Evolutionary conservation across 2,113 vertebrate genomes (phyloP).

Genomic region (Nothoprocta perdicaria): DNA sequence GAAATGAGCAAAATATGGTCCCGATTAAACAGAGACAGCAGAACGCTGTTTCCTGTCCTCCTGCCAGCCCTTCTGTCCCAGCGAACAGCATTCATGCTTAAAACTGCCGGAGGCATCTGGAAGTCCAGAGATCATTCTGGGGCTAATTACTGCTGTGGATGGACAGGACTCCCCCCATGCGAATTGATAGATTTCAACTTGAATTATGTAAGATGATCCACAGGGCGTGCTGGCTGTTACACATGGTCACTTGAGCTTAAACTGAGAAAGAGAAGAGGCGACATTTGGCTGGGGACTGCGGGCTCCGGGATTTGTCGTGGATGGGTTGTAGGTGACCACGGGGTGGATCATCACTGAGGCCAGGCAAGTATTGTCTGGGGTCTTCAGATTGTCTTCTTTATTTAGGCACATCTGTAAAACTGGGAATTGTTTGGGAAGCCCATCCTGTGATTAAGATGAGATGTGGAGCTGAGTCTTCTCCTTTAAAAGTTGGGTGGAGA

Average conservation of each 20-base stretch:
- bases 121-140: neutral
- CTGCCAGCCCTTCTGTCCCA: neutral
- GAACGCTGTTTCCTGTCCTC: neutral
- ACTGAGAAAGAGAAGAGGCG: neutral
- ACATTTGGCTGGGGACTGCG: neutral
- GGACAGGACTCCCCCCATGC: neutral
- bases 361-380: neutral
- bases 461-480: neutral
- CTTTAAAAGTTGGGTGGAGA: neutral
- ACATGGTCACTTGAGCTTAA: rapidly evolving
- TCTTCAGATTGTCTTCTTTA: neutral
- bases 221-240: neutral
- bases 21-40: neutral
- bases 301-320: neutral
- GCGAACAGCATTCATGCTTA: neutral
- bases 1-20: neutral
- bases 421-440: neutral
- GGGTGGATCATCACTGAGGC: neutral
- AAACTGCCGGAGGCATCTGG: neutral
- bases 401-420: neutral
- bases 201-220: neutral
- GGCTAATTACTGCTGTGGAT: neutral
- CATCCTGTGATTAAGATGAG: neutral
- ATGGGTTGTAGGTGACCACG: neutral
- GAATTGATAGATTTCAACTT: neutral